phyloP scores from a whole-genome alignment of 2,113 vertebrate genomes.

The Dipodomys spectabilis region DNA sequence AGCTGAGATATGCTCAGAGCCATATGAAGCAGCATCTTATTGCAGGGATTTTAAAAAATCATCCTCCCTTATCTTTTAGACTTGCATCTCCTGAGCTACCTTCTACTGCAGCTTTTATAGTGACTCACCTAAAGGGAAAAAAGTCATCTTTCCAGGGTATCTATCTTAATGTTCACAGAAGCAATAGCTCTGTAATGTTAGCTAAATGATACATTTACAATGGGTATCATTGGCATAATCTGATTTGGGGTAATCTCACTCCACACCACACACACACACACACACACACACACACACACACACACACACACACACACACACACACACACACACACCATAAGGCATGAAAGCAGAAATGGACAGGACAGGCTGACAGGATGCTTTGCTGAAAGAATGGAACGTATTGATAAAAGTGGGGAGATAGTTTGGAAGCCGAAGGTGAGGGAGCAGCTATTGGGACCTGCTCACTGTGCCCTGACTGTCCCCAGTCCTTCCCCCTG shows the following conservation, averaged over 20 bases:
- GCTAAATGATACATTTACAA: not conserved
- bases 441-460: not conserved
- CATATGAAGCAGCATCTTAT: slow-evolving; percentile 13
- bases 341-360: not conserved
- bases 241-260: not conserved
- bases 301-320: too few species aligned
- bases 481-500: not conserved
- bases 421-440: not conserved
- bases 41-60: slow-evolving; percentile 45
- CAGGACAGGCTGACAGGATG: not conserved
- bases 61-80: slow-evolving; percentile 29
- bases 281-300: too few species aligned
- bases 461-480: not conserved
- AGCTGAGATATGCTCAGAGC: not conserved
- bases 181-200: not conserved
- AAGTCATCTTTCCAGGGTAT: slow-evolving; percentile 13
- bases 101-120: slow-evolving; percentile 1
- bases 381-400: not conserved
- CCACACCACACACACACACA: too few species aligned
- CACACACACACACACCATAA: not conserved
- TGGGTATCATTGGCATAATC: not conserved
- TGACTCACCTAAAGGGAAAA: slow-evolving; percentile 48
- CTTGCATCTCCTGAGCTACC: slow-evolving; percentile 1
- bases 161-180: slow-evolving; percentile 44
- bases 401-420: not conserved